Evolutionary conservation across 2,113 vertebrate species (phyloP), one percentile per base, ranked within the genome.

Genomic region (Aythya baeri): DNA sequence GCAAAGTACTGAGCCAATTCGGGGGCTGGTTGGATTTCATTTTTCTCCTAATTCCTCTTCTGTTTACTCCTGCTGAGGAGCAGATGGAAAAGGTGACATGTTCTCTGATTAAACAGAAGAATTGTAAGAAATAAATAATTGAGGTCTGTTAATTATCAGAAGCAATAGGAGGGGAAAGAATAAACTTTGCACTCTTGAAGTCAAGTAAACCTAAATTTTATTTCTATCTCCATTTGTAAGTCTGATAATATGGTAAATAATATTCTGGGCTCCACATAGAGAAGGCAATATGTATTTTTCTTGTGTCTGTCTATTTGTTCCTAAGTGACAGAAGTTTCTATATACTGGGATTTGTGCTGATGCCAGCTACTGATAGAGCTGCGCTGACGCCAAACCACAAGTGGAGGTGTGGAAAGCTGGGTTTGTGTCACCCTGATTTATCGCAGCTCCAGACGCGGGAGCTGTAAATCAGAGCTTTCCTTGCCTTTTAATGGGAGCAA

Each of bases 61-160:
- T 90, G 29, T 32, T 57, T 7, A 1, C 73, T 95, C 94, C 79
- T 94, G 81, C 90, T 88, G 96, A 93, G 85, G 49, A 92, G 44
- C 94, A 96, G 96, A 95, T 94, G 91, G 95, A 86, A 71, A 88
- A 92, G 73, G 79, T 94, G 63, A 26, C 58, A 68, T 38, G 27
- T 20, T 89, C 61, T 76, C 38, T 91, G 86, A 55, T 94, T 83
- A 70, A 63, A 44, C 6, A 81, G 34, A 62, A 68, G 80, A 86
- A 46, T 57, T 93, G 49, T 72, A 92, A 55, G 59, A 54, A 50
- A 36, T 44, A 74, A 34, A 12, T 89, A 80, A 83, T 68, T 63
- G 72, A 82, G 50, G 58, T 86, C 46, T 76, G 62, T 61, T 95
- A 86, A 89, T 93, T 91, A 77, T 36, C 16, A 41, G 46, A 41